Evolutionary conservation across 2,888 invertebrate genomes (phyloP).

Genomic region (Abscondita cerata): DNA sequence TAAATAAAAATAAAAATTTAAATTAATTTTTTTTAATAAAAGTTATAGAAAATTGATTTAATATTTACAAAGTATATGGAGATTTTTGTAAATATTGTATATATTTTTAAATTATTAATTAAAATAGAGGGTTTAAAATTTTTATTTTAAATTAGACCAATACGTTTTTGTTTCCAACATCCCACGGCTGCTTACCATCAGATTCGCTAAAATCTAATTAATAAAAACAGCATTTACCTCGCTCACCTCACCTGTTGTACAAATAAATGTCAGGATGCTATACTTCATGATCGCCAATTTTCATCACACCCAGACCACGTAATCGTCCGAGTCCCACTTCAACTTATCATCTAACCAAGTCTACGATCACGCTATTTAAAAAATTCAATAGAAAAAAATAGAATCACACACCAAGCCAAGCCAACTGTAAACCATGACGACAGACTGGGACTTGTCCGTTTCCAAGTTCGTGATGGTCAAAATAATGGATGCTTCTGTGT

Average conservation of each 20-base stretch:
- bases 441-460: conserved; percentile 69
- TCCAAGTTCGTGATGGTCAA: conserved; percentile 70
- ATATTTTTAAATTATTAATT: too few relatives aligned
- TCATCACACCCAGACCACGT: conserved; percentile 67
- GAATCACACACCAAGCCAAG: conserved; percentile 65
- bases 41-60: too few relatives aligned
- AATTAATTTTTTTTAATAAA: too few relatives aligned
- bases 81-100: too few relatives aligned
- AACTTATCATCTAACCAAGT: conserved; percentile 76
- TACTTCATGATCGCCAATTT: conserved; percentile 73
- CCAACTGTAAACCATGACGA: conserved; percentile 67
- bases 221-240: not conserved
- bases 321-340: conserved; percentile 72
- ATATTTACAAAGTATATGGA: too few relatives aligned
- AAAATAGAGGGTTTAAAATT: too few relatives aligned
- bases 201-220: conserved; percentile 5
- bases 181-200: conserved; percentile 65
- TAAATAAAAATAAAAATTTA: too few relatives aligned
- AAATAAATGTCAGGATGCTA: conserved; percentile 81
- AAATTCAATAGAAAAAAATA: too few relatives aligned
- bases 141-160: too few relatives aligned
- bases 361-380: conserved; percentile 56
- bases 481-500: conserved; percentile 62
- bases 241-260: conserved; percentile 67
- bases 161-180: too few relatives aligned